phyloP scores from a whole-genome alignment of 2,888 invertebrate species.

The Conops quadrifasciatus region DNA sequence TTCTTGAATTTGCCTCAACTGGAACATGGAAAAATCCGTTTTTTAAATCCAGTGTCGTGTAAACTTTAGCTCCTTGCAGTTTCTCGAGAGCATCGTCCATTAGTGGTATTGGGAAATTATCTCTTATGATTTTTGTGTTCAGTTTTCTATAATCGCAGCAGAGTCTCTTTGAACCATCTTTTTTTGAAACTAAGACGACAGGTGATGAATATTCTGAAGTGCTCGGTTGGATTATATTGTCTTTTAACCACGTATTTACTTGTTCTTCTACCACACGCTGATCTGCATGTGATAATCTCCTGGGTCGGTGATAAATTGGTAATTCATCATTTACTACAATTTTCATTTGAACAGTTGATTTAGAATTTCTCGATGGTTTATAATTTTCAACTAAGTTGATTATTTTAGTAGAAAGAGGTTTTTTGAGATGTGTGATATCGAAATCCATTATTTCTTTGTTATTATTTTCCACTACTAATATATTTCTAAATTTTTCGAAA shows the following conservation, averaged over 20 bases:
- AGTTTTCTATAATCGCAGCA: constrained; percentile 44
- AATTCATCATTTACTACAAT: constrained; percentile 5
- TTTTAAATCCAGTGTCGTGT: constrained; percentile 20
- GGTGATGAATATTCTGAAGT: constrained; percentile 27
- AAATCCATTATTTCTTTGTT: neutral
- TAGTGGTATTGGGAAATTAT: constrained; percentile 42
- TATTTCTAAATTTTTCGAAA: too few species aligned
- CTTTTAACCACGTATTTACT: constrained; percentile 26
- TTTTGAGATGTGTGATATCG: neutral
- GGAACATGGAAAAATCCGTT: constrained; percentile 30
- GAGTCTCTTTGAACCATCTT: constrained; percentile 25
- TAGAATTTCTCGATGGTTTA: neutral
- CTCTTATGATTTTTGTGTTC: constrained; percentile 42
- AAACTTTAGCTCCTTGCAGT: constrained; percentile 38
- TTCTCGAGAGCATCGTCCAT: constrained; percentile 42
- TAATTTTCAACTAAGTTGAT: neutral
- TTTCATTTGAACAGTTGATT: constrained; percentile 17
- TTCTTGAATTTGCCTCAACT: constrained; percentile 41
- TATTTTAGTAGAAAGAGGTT: constrained; percentile 1
- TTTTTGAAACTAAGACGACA: constrained; percentile 12
- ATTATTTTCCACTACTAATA: too few species aligned
- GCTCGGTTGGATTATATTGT: constrained; percentile 28
- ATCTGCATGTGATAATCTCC: constrained; percentile 16
- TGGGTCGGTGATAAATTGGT: constrained; percentile 19
- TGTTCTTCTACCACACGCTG: constrained; percentile 22